Evolutionary conservation across 2,797 vertebrate species (phyloP).

Genomic region (Cirrhinus mrigala): DNA sequence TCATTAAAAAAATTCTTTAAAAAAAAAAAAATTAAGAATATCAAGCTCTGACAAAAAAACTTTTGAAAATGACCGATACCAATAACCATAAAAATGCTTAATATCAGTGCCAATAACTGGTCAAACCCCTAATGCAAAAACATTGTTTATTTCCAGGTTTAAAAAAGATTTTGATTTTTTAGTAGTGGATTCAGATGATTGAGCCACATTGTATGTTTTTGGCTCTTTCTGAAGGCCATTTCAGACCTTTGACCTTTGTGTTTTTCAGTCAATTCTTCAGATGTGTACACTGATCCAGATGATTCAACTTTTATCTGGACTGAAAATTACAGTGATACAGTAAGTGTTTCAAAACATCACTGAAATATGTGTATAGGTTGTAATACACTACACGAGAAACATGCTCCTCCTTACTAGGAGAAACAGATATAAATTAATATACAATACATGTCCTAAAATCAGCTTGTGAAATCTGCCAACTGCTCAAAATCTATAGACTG

Average conservation of each 20-base stretch:
- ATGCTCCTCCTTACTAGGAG: background rate
- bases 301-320: conserved; percentile 70
- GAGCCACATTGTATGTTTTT: background rate
- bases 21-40: too few species aligned
- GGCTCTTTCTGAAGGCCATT: conserved; percentile 17
- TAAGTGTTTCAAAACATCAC: conserved; percentile 69
- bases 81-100: too few species aligned
- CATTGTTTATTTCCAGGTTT: background rate
- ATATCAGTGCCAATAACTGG: too few species aligned
- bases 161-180: background rate
- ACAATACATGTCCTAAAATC: background rate
- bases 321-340: conserved; percentile 78
- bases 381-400: background rate
- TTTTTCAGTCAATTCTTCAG: conserved; percentile 85
- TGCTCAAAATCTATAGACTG: background rate
- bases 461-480: background rate
- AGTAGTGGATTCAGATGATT: background rate
- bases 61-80: too few species aligned
- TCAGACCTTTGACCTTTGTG: conserved; percentile 58
- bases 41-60: too few species aligned
- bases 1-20: too few species aligned
- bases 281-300: conserved; percentile 69
- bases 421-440: background rate
- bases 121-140: too few species aligned
- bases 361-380: background rate